Conservation (phyloP, 2,888 invertebrate species). For the Mythimna impura region DNA sequence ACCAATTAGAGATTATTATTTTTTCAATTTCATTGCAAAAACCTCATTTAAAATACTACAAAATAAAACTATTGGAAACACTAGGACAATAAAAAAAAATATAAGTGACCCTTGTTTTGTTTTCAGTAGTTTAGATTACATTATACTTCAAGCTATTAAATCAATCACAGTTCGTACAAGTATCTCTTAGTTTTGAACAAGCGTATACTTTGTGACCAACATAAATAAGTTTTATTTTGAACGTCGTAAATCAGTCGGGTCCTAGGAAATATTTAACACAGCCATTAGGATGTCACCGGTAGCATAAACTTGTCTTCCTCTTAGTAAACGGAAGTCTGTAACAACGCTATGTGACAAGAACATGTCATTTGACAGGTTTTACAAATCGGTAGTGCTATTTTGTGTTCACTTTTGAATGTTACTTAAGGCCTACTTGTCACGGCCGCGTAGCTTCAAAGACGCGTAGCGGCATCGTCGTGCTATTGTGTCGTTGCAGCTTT, state of each 20-base stretch:
- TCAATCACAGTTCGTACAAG: slow-evolving; percentile 6
- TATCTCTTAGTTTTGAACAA: neutral
- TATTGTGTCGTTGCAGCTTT: too few relatives aligned
- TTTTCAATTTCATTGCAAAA: too few relatives aligned
- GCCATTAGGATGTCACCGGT: slow-evolving; percentile 45
- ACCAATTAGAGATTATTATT: too few relatives aligned
- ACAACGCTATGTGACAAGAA: neutral
- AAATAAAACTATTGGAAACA: too few relatives aligned
- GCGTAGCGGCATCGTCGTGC: too few relatives aligned
- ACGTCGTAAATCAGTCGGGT: slow-evolving; percentile 47
- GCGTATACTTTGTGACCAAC: slow-evolving; percentile 27
- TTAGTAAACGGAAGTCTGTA: slow-evolving; percentile 37
- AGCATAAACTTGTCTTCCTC: slow-evolving; percentile 40
- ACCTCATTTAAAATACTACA: too few relatives aligned
- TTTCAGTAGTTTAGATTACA: too few relatives aligned
- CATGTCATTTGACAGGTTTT: slow-evolving; percentile 20
- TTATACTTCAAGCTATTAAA: slow-evolving; percentile 10
- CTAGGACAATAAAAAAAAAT: too few relatives aligned
- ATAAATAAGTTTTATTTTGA: slow-evolving; percentile 58
- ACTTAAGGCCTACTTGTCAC: neutral
- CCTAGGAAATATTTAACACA: slow-evolving; percentile 38
- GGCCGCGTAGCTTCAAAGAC: too few relatives aligned
- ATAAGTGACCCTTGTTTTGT: too few relatives aligned
- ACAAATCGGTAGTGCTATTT: neutral
- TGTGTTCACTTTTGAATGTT: neutral